Base-by-base conservation (phyloP, 2,113 vertebrate species). In the Anas platyrhynchos region DNA sequence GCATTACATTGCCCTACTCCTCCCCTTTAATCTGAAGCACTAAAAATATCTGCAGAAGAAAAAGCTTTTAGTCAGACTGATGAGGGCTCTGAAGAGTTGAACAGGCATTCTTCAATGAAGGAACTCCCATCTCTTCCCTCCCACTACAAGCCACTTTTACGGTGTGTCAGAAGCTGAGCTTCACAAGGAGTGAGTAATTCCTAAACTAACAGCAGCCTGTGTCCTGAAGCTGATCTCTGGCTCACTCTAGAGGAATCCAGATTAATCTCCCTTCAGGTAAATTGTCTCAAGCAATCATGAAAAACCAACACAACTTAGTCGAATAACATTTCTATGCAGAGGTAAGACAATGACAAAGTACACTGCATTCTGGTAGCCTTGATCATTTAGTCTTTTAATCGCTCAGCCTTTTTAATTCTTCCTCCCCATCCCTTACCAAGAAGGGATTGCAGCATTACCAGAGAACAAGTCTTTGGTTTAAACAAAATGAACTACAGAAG, bases 151-250 rank as follows among this genome's bases (percentile, higher is more conserved):
- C 36, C 6, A 13, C 44, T 48, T 56, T 6, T 32, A 78, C 20
- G 41, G 52, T 17, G 38, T n/a, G 31, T 46, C 54, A 72, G 78
- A 34, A 73, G 72, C 63, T 65, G 22, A 50, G 6, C 50, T 29
- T 26, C 43, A 44, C 11, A 44, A 79, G 72, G 31, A 25, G 38
- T 1, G 6, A 69, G 32, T 21, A 43, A 86, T 38, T 86, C 58
- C 44, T 16, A 43, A 34, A 2, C 58, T 54, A 74, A 56, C 2
- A 1, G 21, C 0, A 56, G 15, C 20, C 17, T 2, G 1, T 52
- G 3, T 43, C 72, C 76, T 59, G 46, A 66, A 77, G 73, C 48
- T 92, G 34, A 56, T 80, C 67, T 58, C 62, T 56, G 48, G 16
- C 50, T 92, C 38, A 48, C 16, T 17, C 38, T 62, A 21, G 2